A percentile compares a stretch with the other conserved stretches of the same genome.
These are phyloP conservation scores for Rhinichthys klamathensis DNA, from an alignment of 2,113 vertebrate species.

Conservation along the genomic window DNA sequence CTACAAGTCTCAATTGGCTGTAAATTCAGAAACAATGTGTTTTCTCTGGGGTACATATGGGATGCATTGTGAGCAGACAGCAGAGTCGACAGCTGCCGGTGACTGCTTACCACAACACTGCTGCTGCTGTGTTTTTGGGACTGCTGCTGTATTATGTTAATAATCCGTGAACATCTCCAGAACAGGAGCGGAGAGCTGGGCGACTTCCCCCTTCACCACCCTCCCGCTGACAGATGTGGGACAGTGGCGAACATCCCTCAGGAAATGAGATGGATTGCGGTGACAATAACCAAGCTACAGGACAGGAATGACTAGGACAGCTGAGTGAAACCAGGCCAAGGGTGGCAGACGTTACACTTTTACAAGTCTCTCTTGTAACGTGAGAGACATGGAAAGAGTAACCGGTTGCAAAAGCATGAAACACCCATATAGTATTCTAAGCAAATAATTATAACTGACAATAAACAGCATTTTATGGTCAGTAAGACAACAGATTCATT, in stretches of 20 bases:
- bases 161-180: slow-evolving; percentile 65
- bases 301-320: neutral
- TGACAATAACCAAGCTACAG: slow-evolving; percentile 9
- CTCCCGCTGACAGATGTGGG: slow-evolving; percentile 44
- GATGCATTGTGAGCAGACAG: slow-evolving; percentile 54
- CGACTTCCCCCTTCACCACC: neutral
- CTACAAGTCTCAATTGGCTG: slow-evolving; percentile 39
- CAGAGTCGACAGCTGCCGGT: slow-evolving; percentile 58
- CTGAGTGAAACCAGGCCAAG: neutral
- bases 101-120: slow-evolving; percentile 62
- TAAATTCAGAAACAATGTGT: slow-evolving; percentile 56
- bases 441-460: neutral
- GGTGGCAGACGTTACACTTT: slow-evolving; percentile 37
- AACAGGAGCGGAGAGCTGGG: slow-evolving; percentile 49
- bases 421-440: neutral
- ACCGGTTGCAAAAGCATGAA: neutral
- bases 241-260: slow-evolving; percentile 37
- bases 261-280: slow-evolving; percentile 47
- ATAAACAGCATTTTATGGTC: neutral
- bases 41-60: slow-evolving; percentile 62
- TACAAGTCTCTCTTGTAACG: neutral
- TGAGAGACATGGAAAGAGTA: neutral
- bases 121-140: slow-evolving; percentile 43
- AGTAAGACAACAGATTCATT: neutral
- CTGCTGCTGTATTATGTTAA: slow-evolving; percentile 68